Evolutionary conservation across 2,113 vertebrate genomes (phyloP).

Genomic region (Pyxicephalus adspersus): DNA sequence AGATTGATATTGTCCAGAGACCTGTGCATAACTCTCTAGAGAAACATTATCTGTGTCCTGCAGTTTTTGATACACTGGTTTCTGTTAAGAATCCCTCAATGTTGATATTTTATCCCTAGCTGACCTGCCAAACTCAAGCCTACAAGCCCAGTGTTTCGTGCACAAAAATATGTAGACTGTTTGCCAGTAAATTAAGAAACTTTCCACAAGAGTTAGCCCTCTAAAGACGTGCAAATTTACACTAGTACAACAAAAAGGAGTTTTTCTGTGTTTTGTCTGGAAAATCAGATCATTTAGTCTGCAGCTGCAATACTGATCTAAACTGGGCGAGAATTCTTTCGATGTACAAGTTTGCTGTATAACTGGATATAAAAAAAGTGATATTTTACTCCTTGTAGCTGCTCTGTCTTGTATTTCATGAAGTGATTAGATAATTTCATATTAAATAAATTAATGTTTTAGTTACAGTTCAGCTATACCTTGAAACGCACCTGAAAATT

Average conservation of each 20-base stretch:
- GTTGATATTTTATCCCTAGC: slow-evolving; percentile 8
- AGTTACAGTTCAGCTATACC: too few species aligned
- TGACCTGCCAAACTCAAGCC: slow-evolving; percentile 27
- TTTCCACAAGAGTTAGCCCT: slow-evolving; percentile 9
- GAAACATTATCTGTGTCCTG: not conserved
- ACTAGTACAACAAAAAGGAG: slow-evolving; percentile 9
- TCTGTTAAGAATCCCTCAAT: not conserved
- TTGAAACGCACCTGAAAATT: too few species aligned
- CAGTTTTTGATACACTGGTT: not conserved
- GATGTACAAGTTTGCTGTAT: too few species aligned
- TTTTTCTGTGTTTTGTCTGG: slow-evolving; percentile 13
- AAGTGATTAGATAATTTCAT: too few species aligned
- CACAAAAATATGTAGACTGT: not conserved
- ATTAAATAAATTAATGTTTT: too few species aligned
- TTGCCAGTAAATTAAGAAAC: slow-evolving; percentile 18
- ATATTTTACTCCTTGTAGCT: too few species aligned
- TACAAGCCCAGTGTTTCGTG: slow-evolving; percentile 7
- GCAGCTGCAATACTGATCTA: too few species aligned
- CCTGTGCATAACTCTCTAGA: not conserved
- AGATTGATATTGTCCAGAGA: not conserved
- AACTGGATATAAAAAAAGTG: too few species aligned
- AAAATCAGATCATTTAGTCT: not conserved
- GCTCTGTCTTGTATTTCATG: too few species aligned
- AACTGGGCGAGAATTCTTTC: too few species aligned
- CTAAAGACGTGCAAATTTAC: slow-evolving; percentile 25